A percentile compares a stretch with the other conserved stretches of the same genome.
Evolutionary conservation across 2,888 invertebrate species (phyloP).

Genomic region (Leptinotarsa tumamoca): DNA sequence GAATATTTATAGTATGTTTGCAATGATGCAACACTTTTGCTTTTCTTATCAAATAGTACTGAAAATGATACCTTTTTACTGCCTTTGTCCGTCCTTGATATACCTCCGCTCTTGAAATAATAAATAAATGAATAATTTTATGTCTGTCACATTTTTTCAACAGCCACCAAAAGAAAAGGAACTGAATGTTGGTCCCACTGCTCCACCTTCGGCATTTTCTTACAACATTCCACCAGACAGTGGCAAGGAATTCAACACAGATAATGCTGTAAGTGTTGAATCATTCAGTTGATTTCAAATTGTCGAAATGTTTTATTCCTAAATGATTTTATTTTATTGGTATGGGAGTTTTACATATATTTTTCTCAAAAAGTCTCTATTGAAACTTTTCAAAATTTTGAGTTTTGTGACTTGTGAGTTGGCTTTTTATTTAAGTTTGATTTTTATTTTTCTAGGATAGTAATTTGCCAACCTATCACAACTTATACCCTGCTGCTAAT

Average conservation of each 20-base stretch:
- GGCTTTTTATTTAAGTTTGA: constrained; percentile 46
- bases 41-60: no score
- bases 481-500: constrained; percentile 78
- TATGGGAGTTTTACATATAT: not conserved
- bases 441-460: constrained; percentile 73
- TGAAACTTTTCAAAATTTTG: not conserved
- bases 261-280: constrained; percentile 67
- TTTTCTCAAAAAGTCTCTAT: not conserved
- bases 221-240: constrained; percentile 78
- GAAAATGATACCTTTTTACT: no score
- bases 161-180: constrained; percentile 49
- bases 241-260: constrained; percentile 75
- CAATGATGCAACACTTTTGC: no score
- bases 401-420: not conserved
- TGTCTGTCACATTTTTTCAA: constrained; percentile 4
- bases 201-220: constrained; percentile 67
- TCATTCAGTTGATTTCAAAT: not conserved
- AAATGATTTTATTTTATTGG: not conserved
- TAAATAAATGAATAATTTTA: no score
- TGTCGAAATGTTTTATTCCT: not conserved
- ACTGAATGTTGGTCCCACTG: constrained; percentile 50
- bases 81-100: no score
- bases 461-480: constrained; percentile 77
- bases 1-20: no score
- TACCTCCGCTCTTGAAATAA: no score